phyloP scores from a whole-genome alignment of 2,888 invertebrate genomes.

The Lycaena phlaeas region DNA sequence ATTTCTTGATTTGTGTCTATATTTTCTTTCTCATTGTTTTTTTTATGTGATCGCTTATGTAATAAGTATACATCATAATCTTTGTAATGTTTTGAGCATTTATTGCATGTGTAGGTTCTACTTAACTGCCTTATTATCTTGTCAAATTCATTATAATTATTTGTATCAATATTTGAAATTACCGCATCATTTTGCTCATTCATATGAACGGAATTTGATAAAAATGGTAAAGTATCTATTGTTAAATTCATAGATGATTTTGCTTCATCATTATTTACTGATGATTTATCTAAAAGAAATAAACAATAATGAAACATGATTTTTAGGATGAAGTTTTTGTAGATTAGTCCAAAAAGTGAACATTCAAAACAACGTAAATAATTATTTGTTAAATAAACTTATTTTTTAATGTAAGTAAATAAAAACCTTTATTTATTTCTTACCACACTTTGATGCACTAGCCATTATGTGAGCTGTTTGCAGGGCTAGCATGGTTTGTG shows the following conservation, averaged over 20 bases:
- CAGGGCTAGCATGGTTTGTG: slow-evolving; percentile 59
- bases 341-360: too few relatives aligned
- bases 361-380: too few relatives aligned
- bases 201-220: background rate
- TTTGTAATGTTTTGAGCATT: slow-evolving; percentile 59
- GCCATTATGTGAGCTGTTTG: slow-evolving; percentile 35
- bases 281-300: background rate
- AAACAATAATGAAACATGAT: background rate
- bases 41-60: slow-evolving; percentile 41
- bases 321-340: too few relatives aligned
- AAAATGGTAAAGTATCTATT: background rate
- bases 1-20: slow-evolving; percentile 31
- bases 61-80: slow-evolving; percentile 55
- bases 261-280: background rate
- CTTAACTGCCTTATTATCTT: slow-evolving; percentile 13
- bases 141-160: slow-evolving; percentile 1
- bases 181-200: slow-evolving; percentile 7
- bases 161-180: slow-evolving; percentile 8
- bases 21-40: slow-evolving; percentile 37
- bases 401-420: too few relatives aligned
- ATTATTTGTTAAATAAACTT: too few relatives aligned
- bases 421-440: too few relatives aligned
- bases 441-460: slow-evolving; percentile 25
- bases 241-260: background rate
- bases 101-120: slow-evolving; percentile 38